Conservation (phyloP, 2,888 invertebrate species). For the Torymus aiolomorphi region DNA sequence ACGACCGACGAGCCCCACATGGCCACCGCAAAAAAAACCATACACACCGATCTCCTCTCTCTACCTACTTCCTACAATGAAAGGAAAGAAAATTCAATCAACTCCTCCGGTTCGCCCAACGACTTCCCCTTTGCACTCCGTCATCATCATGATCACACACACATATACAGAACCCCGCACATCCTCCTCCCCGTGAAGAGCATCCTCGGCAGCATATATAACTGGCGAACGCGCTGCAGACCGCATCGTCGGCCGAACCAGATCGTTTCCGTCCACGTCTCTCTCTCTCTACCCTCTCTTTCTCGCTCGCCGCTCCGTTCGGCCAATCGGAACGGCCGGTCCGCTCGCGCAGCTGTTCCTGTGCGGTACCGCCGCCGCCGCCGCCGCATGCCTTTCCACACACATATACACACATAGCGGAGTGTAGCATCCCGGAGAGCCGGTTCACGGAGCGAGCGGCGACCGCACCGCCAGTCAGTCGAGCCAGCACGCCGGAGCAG, state of each 20-base stretch:
- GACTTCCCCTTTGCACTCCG: background rate
- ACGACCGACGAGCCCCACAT: too few relatives aligned
- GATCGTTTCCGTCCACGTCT: slow-evolving; percentile 49
- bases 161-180: background rate
- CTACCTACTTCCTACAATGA: too few relatives aligned
- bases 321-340: slow-evolving; percentile 23
- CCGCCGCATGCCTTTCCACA: slow-evolving; percentile 28
- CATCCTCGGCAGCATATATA: slow-evolving; percentile 11
- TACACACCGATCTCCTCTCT: too few relatives aligned
- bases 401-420: background rate
- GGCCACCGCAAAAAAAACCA: too few relatives aligned
- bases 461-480: slow-evolving; percentile 7
- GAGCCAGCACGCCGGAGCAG: slow-evolving; percentile 50
- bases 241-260: slow-evolving; percentile 26
- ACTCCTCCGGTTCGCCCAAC: background rate
- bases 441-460: background rate
- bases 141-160: slow-evolving; percentile 14
- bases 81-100: too few relatives aligned
- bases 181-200: slow-evolving; percentile 14
- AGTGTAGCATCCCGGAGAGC: background rate
- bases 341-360: slow-evolving; percentile 47
- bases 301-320: slow-evolving; percentile 15
- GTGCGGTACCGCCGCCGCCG: background rate
- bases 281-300: slow-evolving; percentile 5
- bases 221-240: background rate